Base-by-base conservation (phyloP, 1,140 invertebrate genomes). In the Rhopalosiphum padi region DNA sequence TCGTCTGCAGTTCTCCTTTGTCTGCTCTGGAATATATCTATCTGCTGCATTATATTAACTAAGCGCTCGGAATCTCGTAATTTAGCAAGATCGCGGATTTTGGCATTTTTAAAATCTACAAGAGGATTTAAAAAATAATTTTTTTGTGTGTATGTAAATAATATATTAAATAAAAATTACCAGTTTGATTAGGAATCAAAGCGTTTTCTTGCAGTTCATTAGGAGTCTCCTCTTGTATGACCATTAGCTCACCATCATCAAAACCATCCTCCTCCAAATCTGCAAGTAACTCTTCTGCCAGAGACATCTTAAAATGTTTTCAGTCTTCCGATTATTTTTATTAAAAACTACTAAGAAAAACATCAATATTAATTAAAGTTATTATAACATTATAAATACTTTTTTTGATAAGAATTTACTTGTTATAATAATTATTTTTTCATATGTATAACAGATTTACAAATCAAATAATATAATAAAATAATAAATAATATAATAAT, bases 241-340 rank as follows among this genome's bases (percentile, higher is more conserved):
- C 37, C 90, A 95, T 95, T 94, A 95, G 95, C 55, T 95, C 96
- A 94, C 97, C 96, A 94, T 96, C 96, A 90, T 96, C 96, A 94
- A 98, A 97, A 94, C 98, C 97, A 95, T 97, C 98, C 95, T 99
- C 98, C 95, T 99, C 98, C 68, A 99, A 96, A 97, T 99, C 99
- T 51, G 98, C 98, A 60, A 99, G 95, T 88, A 99, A 96, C 96
- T 99, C 98, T 95, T 99, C 99, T 0, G 98, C 98, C 94, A 99
- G 96, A 95, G 99, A 99, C 99, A 99, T 99, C 83, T 94, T 94
- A 53, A 83, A 90, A 30, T n/a, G 53, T 60, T 9, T 60, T 55
- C 9, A 48, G 86, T 25, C 37, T 43, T 85, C 9, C 15, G 30
- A 22, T 51, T 51, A 46, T 30, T 88, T 23, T 22, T 7, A 88